Conservation (phyloP, 2,888 invertebrate species). For the Chrysotoxum bicinctum region DNA sequence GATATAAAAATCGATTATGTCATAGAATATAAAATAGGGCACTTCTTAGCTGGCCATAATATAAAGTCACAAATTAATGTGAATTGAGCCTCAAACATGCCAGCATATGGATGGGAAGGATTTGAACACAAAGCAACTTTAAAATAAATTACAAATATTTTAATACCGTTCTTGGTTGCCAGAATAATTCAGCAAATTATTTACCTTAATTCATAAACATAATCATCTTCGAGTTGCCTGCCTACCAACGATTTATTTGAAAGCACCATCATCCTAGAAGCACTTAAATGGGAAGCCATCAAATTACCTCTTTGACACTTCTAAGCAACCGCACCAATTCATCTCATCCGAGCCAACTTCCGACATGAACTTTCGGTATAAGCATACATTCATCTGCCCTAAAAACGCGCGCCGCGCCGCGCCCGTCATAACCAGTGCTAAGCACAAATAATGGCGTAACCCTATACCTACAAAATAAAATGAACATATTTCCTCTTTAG, state of each 20-base stretch:
- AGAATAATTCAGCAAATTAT: no score
- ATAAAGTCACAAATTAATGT: no score
- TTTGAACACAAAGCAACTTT: no score
- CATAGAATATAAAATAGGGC: no score
- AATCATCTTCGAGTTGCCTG: no score
- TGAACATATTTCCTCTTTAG: slow-evolving; percentile 51
- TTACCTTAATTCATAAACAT: no score
- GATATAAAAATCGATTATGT: no score
- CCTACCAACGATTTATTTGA: background rate
- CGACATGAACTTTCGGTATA: background rate
- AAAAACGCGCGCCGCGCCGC: background rate
- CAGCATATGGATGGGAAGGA: no score
- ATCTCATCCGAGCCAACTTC: slow-evolving; percentile 20
- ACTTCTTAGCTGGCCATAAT: no score
- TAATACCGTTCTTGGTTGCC: no score
- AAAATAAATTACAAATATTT: no score
- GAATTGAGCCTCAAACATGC: no score
- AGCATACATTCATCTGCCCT: background rate
- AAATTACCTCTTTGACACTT: slow-evolving; percentile 21
- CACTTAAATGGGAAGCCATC: slow-evolving; percentile 19
- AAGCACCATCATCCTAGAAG: background rate
- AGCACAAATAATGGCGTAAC: slow-evolving; percentile 39
- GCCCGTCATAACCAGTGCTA: slow-evolving; percentile 26
- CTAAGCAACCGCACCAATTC: slow-evolving; percentile 29
- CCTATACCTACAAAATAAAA: slow-evolving; percentile 45